Evolutionary conservation across 2,113 vertebrate species (phyloP).

Genomic region (Acrocephalus kingi): DNA sequence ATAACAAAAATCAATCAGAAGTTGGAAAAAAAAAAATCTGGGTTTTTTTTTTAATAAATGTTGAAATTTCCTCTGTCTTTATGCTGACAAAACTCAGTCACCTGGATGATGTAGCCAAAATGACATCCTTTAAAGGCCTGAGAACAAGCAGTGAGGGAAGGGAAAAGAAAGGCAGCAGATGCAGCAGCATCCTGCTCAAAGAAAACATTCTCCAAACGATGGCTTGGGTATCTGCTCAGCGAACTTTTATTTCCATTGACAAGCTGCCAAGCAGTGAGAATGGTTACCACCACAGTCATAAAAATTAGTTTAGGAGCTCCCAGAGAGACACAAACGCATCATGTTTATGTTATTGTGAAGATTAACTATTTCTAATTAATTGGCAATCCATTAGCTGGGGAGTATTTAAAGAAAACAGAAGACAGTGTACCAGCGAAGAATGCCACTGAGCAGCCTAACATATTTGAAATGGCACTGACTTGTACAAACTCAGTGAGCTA

Average conservation of each 20-base stretch:
- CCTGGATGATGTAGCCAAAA: neutral
- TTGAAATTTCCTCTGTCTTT: neutral
- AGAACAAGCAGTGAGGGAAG: neutral
- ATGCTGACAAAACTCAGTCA: neutral
- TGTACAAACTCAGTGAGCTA: conserved; percentile 1
- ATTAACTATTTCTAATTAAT: conserved; percentile 63
- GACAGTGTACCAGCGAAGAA: neutral
- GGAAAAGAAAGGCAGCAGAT: neutral
- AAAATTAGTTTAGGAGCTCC: conserved; percentile 47
- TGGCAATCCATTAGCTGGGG: conserved; percentile 33
- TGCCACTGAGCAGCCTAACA: neutral
- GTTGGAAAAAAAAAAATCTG: neutral
- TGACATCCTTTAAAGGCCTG: neutral
- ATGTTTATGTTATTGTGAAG: conserved; percentile 28
- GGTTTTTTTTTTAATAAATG: neutral
- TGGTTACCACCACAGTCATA: neutral
- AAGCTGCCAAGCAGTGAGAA: conserved; percentile 22
- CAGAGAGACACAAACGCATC: neutral
- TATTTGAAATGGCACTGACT: neutral
- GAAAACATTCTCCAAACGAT: neutral
- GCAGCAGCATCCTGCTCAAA: neutral
- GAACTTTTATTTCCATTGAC: conserved; percentile 36
- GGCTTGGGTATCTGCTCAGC: neutral
- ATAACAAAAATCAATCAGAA: neutral
- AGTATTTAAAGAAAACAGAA: conserved; percentile 34